These are phyloP conservation scores for Steinernema hermaphroditum DNA, from an alignment of 2,888 invertebrate species.

Conservation along the genomic window DNA sequence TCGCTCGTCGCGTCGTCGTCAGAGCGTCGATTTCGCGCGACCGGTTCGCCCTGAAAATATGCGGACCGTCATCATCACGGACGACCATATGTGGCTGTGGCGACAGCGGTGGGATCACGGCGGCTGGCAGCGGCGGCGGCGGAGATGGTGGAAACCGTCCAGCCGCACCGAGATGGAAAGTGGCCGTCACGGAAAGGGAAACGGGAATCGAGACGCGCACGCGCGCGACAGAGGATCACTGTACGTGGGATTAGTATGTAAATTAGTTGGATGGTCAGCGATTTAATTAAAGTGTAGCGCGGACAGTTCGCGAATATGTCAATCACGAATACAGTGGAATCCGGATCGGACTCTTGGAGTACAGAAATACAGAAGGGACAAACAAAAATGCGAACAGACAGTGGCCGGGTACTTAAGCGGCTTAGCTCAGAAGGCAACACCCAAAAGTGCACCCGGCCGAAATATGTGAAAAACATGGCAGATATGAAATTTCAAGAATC, in stretches of 20 bases:
- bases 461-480: too few relatives aligned
- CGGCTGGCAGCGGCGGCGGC: neutral
- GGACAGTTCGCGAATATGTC: too few relatives aligned
- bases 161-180: neutral
- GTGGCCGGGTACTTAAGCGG: too few relatives aligned
- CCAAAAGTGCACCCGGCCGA: too few relatives aligned
- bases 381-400: too few relatives aligned
- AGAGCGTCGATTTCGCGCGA: conserved; percentile 22
- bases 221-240: neutral
- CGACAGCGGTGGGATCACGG: neutral
- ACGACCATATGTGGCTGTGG: neutral
- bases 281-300: too few relatives aligned
- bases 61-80: conserved; percentile 9
- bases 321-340: too few relatives aligned
- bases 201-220: neutral
- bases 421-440: too few relatives aligned
- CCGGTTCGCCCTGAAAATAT: conserved; percentile 27
- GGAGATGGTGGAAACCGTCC: neutral
- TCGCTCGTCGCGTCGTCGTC: conserved; percentile 21
- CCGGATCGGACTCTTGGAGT: too few relatives aligned
- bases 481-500: too few relatives aligned
- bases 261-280: neutral
- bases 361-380: too few relatives aligned
- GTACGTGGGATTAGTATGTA: conserved; percentile 4
- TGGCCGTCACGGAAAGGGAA: conserved; percentile 3